Percentiles rank a stretch among this genome's conserved stretches.
phyloP scores from a whole-genome alignment of 2,888 invertebrate genomes.

The Sepioteuthis lessoniana region DNA sequence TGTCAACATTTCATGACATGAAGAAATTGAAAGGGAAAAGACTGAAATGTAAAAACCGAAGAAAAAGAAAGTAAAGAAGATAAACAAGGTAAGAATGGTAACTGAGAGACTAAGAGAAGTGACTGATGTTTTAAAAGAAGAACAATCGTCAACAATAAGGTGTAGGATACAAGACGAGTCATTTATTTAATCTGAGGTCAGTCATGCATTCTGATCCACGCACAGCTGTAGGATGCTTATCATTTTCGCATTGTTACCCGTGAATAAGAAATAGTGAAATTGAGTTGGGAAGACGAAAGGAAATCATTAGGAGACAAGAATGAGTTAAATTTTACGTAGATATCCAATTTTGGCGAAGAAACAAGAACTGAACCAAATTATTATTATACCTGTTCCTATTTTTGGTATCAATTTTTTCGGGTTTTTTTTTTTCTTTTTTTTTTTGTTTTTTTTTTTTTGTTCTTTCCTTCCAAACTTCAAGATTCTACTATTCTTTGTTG shows the following conservation, averaged over 20 bases:
- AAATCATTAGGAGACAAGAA: not conserved
- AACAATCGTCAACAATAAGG: no score
- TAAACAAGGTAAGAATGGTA: not conserved
- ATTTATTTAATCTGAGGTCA: not conserved
- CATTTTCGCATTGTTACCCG: not conserved
- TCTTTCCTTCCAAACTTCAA: not conserved
- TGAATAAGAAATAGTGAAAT: not conserved
- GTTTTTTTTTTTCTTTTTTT: no score
- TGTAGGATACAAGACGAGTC: no score
- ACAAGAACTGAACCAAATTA: not conserved
- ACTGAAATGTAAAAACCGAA: not conserved
- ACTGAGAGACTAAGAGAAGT: not conserved
- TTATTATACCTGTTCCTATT: no score
- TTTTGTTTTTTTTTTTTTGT: not conserved
- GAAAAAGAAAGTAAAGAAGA: not conserved
- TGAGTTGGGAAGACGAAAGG: not conserved
- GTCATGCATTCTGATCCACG: not conserved
- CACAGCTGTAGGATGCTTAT: not conserved
- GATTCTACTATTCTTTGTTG: not conserved
- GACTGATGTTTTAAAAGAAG: no score
- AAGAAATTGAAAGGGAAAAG: not conserved
- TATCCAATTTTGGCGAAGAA: not conserved
- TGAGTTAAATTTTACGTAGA: not conserved
- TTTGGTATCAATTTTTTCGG: no score
- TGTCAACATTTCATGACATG: not conserved